Evolutionary conservation across 2,797 vertebrate species (phyloP), one percentile per base, ranked within the genome.

Genomic region (Pangasius mekongensis): DNA sequence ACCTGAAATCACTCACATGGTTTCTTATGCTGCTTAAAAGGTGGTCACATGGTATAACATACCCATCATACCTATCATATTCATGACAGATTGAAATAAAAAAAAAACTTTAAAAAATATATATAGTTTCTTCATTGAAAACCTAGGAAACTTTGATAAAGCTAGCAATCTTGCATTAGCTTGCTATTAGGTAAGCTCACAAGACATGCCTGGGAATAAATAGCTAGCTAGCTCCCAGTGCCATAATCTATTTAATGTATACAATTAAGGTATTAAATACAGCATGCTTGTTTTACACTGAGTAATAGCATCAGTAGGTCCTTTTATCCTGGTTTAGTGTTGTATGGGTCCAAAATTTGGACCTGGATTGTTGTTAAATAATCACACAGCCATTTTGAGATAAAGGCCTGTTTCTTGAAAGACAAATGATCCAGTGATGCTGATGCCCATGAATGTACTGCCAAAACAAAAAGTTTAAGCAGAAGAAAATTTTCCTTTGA

Each of bases 371-470:
- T 58, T 22, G 0, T 22, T 58, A 60, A 81, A 81, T 81, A 39
- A 39, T 39, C 10, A 10, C 39, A 60, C 52, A 58, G 30, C 22
- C 20, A 43, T 82, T 81, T 14, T 81, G 22, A 43, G 30, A 60
- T 62, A 36, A 81, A 81, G 30, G 10, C 4, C 18, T 80, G 27
- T 43, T 81, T 76, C 47, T 49, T 60, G 20, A 39, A 39, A 81
- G 30, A 81, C 33, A 60, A 81, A 60, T 27, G 33, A 60, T 81
- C 56, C 78, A 60, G 56, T 81, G 78, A 39, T 4, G 78, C 22
- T 27, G 33, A 82, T 62, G 22, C 56, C 5, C 80, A 82, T 62
- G 80, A 14, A 82, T 82, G n/a, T 82, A 16, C 13, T 82, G 80
- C 56, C 56, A 82, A 82, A 62, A 43, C 33, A 62, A 82, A 82